A percentile compares a stretch with the other conserved stretches of the same genome.
phyloP scores from a whole-genome alignment of 2,797 vertebrate genomes.

The Clarias laeviceps region DNA sequence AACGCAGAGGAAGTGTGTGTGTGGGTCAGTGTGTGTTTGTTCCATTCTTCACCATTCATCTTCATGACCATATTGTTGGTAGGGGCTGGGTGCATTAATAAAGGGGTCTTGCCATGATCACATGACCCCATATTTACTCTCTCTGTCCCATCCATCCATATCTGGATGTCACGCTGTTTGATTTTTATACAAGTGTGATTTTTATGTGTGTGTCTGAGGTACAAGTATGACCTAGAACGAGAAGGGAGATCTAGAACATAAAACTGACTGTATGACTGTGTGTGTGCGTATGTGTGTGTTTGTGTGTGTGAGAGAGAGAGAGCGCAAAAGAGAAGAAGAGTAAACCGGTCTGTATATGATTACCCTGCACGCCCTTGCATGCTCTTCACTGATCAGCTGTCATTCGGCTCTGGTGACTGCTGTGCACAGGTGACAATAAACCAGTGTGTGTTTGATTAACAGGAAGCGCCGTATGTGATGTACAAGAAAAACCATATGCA shows the following conservation, averaged over 20 bases:
- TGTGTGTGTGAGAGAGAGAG: conserved; percentile 26
- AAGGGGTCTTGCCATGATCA: conserved; percentile 68
- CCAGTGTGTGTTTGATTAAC: conserved; percentile 84
- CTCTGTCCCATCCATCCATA: conserved; percentile 53
- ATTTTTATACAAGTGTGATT: neutral
- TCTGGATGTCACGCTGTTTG: conserved; percentile 57
- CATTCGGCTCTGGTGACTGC: conserved; percentile 44
- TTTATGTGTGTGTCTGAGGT: neutral
- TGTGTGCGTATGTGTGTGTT: conserved; percentile 40
- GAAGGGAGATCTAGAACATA: conserved; percentile 15
- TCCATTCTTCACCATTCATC: neutral
- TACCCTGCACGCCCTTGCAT: conserved; percentile 55
- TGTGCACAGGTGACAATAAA: conserved; percentile 73
- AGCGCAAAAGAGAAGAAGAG: conserved; percentile 51
- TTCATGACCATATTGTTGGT: conserved; percentile 17
- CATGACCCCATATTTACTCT: conserved; percentile 52
- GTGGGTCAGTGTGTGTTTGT: neutral
- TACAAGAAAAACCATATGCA: conserved; percentile 99
- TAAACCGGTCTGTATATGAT: conserved; percentile 51
- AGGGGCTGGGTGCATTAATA: conserved; percentile 63
- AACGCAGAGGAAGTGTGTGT: neutral
- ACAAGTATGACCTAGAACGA: neutral
- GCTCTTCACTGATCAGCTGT: conserved; percentile 47
- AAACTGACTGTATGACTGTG: conserved; percentile 47
- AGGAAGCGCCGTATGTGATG: conserved; percentile 99